Evolutionary conservation across 2,888 invertebrate species (phyloP), one percentile per base, ranked within the genome.

Genomic region (Pteria penguin): DNA sequence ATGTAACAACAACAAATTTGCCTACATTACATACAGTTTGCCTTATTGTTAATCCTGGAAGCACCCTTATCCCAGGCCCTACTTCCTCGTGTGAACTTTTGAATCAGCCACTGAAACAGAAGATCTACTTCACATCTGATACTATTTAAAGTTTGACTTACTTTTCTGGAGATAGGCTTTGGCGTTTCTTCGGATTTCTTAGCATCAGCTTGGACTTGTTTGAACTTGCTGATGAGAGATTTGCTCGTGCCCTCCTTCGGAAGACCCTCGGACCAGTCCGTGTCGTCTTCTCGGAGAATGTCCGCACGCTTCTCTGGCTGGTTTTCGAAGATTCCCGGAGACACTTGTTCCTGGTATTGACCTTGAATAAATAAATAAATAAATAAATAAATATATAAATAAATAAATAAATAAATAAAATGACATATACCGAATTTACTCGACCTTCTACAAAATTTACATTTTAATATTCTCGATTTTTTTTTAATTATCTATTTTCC

Each of bases 181-280:
- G 86, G 86, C 5, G 80, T 75, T 60, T 82, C 78, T 66, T 84
- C 81, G 27, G 79, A 80, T 36, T 84, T 83, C 67, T 87, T 82
- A 5, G 85, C 88, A 66, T 89, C 83, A 14, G 76, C 72, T 77
- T 95, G 95, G 93, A 97, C 95, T 72, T 96, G 95, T 92, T 97
- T 97, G 92, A 98, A 98, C 89, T 95, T 94, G 91, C 96, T 96
- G 73, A 96, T 95, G 86, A 97, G 94, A 91, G 93, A 93, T 81
- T 95, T 96, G 71, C 98, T 96, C n/a, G 97, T 96, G 91, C 97
- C 97, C 62, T 89, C 85, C 75, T 88, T 90, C 75, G 91, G 93
- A 91, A 88, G 89, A 84, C 87, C 90, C 55, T 89, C 90, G 22
- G 85, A 84, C 80, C 84, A 86, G 73, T 88, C 87, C 0, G 86